Evolutionary conservation across 2,888 invertebrate species (phyloP).

Genomic region (Polyploca ridens): DNA sequence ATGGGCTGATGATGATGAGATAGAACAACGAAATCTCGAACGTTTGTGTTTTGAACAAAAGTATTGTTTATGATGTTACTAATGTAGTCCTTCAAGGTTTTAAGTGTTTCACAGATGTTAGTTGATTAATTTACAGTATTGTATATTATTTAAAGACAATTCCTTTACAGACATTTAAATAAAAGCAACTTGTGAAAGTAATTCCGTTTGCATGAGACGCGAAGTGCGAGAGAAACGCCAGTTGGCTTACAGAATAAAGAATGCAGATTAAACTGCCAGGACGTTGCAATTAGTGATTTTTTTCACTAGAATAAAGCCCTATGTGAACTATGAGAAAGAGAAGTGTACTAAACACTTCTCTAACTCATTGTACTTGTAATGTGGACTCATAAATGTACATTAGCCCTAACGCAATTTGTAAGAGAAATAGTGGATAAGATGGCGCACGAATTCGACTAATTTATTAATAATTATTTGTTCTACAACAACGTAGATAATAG

Average conservation of each 20-base stretch:
- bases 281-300: neutral
- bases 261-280: conserved; percentile 9
- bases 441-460: too few species aligned
- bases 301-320: neutral
- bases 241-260: conserved; percentile 3
- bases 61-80: too few species aligned
- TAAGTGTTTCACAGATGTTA: too few species aligned
- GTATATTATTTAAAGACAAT: neutral
- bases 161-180: neutral
- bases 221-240: conserved; percentile 1
- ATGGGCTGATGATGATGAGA: too few species aligned
- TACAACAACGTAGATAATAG: neutral
- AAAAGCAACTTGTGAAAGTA: neutral
- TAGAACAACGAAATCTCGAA: too few species aligned
- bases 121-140: too few species aligned
- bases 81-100: too few species aligned
- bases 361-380: neutral
- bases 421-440: too few species aligned
- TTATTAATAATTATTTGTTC: too few species aligned
- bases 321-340: neutral
- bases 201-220: neutral
- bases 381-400: neutral
- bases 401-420: neutral
- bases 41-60: too few species aligned
- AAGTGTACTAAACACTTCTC: too few species aligned